Percentiles rank a stretch among this genome's conserved stretches.
Conservation (phyloP, 2,888 invertebrate species). For the Luffia ferchaultella region DNA sequence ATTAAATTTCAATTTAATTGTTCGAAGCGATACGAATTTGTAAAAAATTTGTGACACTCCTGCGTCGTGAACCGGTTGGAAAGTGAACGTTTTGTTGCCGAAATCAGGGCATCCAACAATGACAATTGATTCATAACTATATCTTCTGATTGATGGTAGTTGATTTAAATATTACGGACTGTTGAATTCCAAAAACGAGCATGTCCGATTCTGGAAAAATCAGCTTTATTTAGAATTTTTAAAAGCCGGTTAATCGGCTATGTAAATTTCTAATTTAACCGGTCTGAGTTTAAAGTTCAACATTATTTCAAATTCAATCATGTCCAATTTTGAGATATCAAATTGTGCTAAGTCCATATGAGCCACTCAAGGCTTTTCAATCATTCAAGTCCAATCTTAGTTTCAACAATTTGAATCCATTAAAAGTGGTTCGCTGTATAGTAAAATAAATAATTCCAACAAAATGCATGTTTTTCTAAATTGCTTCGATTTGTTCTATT, state of each 20-base stretch:
- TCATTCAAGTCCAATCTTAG: no score
- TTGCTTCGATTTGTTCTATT: no score
- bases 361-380: no score
- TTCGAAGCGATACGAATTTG: background rate
- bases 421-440: no score
- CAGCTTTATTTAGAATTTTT: background rate
- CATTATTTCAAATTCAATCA: background rate
- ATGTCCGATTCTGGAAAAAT: background rate
- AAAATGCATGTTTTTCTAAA: no score
- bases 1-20: background rate
- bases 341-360: no score
- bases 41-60: constrained; percentile 14
- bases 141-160: background rate
- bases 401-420: no score
- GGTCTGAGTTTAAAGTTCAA: background rate
- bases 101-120: constrained; percentile 43
- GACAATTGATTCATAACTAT: constrained; percentile 19
- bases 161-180: background rate
- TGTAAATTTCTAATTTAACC: background rate
- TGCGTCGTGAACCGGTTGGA: constrained; percentile 42
- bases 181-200: background rate
- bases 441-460: no score
- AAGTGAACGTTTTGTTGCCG: constrained; percentile 45
- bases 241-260: background rate
- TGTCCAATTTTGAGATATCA: no score